Conservation (phyloP, 2,797 vertebrate species). For the Cryptoprocta ferox region DNA sequence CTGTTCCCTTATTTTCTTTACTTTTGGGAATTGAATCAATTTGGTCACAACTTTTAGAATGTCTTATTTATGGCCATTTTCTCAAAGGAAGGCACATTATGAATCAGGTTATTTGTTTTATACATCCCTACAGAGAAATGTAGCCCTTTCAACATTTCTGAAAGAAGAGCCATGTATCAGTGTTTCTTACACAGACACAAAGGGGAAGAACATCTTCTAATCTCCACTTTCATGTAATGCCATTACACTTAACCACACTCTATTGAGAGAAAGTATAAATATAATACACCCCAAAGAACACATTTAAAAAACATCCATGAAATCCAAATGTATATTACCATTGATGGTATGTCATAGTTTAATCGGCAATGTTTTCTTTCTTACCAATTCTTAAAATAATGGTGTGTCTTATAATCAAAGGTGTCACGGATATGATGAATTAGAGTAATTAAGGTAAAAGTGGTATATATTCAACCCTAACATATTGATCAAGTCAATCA, state of each 20-base stretch:
- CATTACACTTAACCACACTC: not conserved
- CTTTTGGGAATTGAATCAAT: not conserved
- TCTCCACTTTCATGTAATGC: not conserved
- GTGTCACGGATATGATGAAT: not conserved
- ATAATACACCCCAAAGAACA: not conserved
- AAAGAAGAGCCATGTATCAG: not conserved
- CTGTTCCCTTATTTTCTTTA: conserved; percentile 1
- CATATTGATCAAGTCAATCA: not conserved
- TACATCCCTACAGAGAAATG: conserved; percentile 41
- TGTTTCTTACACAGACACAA: not conserved
- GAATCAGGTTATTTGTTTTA: conserved; percentile 73
- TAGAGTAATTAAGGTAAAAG: not conserved
- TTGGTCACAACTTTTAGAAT: conserved; percentile 54
- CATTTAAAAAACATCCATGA: not conserved
- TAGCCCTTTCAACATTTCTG: not conserved
- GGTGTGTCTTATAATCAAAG: not conserved
- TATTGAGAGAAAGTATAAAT: not conserved
- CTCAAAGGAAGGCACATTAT: conserved; percentile 50
- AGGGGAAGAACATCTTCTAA: not conserved
- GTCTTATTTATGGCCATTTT: conserved; percentile 67
- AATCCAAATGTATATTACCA: not conserved
- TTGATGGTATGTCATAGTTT: not conserved
- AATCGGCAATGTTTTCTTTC: not conserved
- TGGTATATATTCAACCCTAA: not conserved
- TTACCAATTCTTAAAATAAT: not conserved